Base-by-base conservation (phyloP, 2,888 invertebrate genomes). In the Eristalinus sepulchralis region DNA sequence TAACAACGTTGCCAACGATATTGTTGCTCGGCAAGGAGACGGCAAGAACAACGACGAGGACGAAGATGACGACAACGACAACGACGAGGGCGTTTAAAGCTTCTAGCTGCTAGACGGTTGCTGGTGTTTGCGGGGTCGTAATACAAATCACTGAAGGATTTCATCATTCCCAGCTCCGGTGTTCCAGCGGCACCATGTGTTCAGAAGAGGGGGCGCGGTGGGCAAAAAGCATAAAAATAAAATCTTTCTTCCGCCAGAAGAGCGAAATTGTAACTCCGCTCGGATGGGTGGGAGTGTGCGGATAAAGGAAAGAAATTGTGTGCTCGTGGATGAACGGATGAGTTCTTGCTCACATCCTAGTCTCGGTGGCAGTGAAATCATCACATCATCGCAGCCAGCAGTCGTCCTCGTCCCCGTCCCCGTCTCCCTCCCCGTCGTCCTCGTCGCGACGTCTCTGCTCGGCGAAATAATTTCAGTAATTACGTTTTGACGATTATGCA, bases 401-500 rank as follows among this genome's bases (percentile, higher is more conserved):
- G n/a, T 77, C 64, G 27, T 27, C 27, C 2, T 5, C 27, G 5
- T n/a, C n/a, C n/a, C n/a, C n/a, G n/a, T n/a, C n/a, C n/a, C n/a
- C n/a, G n/a, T n/a, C n/a, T n/a, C n/a, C n/a, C n/a, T n/a, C n/a
- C n/a, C n/a, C n/a, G n/a, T n/a, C n/a, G n/a, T n/a, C n/a, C n/a
- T n/a, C n/a, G n/a, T n/a, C n/a, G n/a, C n/a, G n/a, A n/a, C n/a
- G 53, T 53, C 55, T 13, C 60, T 34, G 66, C 63, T 82, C 60
- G 68, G 82, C 83, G 71, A 75, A 83, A 83, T 86, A 82, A 86
- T 86, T 78, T 78, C 47, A 75, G 83, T 86, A 86, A 86, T 86
- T 86, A 86, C 86, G 86, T 78, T 82, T 70, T 70, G 73, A 71
- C 86, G 73, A 81, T 81, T 85, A 77, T 85, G 76, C 76, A 81